Base-by-base conservation (phyloP, 2,113 vertebrate genomes). In the Lipophrys pholis region DNA sequence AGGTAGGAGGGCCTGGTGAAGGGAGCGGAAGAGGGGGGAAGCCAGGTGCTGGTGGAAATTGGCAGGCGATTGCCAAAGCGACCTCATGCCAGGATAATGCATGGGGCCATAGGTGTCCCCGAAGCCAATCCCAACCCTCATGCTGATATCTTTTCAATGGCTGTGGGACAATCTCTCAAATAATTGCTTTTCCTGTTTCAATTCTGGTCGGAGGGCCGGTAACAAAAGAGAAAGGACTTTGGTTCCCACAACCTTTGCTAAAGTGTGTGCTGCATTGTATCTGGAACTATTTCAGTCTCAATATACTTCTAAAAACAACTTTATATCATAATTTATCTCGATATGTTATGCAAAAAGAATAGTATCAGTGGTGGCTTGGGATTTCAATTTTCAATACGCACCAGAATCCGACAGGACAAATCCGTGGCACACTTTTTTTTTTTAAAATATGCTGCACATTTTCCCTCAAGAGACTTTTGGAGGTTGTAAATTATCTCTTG, bases 51-150 rank as follows among this genome's bases (percentile, higher is more conserved):
- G 94, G 93, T 89, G 93, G 94, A 96, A 95, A 95, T 94, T 95
- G 94, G 93, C 91, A 93, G 80, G 83, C 90, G 95, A 95, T 96
- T 95, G 93, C 91, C 90, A 94, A 93, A 95, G 94, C 87, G 91
- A 95, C 94, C 94, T 95, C 94, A 94, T 95, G 94, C 94, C 75
- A 95, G 94, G 94, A 95, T 95, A 96, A 97, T 96, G 94, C 94
- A 95, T 94, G 94, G 95, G 96, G 86, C 80, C 17, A 94, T 95
- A 97, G 96, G 96, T 97, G 96, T 95, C 94, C 94, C 93, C 93
- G 93, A 64, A 96, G 94, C 95, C 95, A 96, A 95, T 95, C 94
- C 94, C 94, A 95, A 93, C 92, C 93, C 91, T 95, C 95, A 95
- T 6, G 95, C 95, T 96, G 95, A 94, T 94, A 95, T 94, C 94